Evolutionary conservation across 2,888 invertebrate species (phyloP).

Genomic region (Platycheirus albimanus): DNA sequence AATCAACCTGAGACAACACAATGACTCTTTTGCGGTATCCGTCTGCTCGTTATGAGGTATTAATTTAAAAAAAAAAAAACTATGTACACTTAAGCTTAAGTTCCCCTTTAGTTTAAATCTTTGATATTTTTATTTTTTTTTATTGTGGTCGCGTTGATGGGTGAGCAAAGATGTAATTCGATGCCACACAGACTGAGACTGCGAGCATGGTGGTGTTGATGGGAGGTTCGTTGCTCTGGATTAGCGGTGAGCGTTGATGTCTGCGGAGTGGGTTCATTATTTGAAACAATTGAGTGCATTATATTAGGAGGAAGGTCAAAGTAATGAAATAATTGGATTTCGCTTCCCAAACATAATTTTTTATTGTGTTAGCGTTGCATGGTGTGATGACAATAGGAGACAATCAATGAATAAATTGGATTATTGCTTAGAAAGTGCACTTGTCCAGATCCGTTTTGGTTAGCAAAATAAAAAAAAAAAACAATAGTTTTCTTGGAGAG

Average conservation of each 20-base stretch:
- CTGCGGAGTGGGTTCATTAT: slow-evolving; percentile 41
- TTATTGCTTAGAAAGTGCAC: no score
- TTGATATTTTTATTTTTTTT: no score
- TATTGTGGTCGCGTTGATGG: not conserved
- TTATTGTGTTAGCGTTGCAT: not conserved
- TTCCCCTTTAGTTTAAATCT: slow-evolving; percentile 21
- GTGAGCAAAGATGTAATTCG: slow-evolving; percentile 52
- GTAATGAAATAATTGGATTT: slow-evolving; percentile 9
- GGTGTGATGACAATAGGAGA: no score
- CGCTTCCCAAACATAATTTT: not conserved
- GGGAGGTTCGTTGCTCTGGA: slow-evolving; percentile 54
- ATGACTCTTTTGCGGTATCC: slow-evolving; percentile 54
- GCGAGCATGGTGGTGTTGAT: no score
- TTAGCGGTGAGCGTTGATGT: slow-evolving; percentile 29
- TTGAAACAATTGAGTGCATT: slow-evolving; percentile 61
- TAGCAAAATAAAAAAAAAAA: no score
- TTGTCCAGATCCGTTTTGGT: no score
- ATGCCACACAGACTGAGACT: slow-evolving; percentile 34
- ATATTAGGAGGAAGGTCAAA: slow-evolving; percentile 57
- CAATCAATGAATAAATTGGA: no score
- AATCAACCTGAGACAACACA: slow-evolving; percentile 57
- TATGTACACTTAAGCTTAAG: slow-evolving; percentile 21
- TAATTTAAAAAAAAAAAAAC: slow-evolving; percentile 40
- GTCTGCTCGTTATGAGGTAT: slow-evolving; percentile 36
- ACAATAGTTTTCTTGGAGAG: no score